Conservation (phyloP, 2,888 invertebrate species). For the Machimus atricapillus region DNA sequence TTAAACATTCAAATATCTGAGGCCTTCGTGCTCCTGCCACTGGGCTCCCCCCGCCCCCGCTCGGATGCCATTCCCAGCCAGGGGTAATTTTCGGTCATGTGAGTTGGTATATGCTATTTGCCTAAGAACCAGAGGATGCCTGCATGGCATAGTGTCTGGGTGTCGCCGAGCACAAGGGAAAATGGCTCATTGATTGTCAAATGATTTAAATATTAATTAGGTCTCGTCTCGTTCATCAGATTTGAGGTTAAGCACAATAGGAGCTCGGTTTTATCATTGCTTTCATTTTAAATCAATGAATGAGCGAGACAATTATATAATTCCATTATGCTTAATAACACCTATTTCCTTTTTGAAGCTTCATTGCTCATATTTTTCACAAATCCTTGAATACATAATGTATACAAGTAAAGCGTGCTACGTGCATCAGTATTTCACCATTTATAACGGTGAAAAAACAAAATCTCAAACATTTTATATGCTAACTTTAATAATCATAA, state of each 20-base stretch:
- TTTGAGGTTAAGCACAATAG: not conserved
- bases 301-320: not conserved
- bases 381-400: too few relatives aligned
- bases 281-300: not conserved
- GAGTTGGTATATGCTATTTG: conserved; percentile 38
- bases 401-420: too few relatives aligned
- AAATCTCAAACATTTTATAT: too few relatives aligned
- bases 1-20: conserved; percentile 48
- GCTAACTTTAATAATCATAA: too few relatives aligned
- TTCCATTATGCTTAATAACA: not conserved
- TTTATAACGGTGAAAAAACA: too few relatives aligned
- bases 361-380: too few relatives aligned
- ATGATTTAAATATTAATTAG: conserved; percentile 48
- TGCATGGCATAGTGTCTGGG: not conserved
- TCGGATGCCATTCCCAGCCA: conserved; percentile 17
- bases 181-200: conserved; percentile 46
- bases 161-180: conserved; percentile 19
- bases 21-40: conserved; percentile 28
- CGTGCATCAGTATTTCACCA: too few relatives aligned
- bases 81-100: conserved; percentile 41
- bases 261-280: not conserved
- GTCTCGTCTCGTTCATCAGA: not conserved
- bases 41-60: not conserved
- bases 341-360: too few relatives aligned
- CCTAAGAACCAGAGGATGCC: conserved; percentile 6